phyloP scores from a whole-genome alignment of 2,113 vertebrate genomes.

The Mugil cephalus region DNA sequence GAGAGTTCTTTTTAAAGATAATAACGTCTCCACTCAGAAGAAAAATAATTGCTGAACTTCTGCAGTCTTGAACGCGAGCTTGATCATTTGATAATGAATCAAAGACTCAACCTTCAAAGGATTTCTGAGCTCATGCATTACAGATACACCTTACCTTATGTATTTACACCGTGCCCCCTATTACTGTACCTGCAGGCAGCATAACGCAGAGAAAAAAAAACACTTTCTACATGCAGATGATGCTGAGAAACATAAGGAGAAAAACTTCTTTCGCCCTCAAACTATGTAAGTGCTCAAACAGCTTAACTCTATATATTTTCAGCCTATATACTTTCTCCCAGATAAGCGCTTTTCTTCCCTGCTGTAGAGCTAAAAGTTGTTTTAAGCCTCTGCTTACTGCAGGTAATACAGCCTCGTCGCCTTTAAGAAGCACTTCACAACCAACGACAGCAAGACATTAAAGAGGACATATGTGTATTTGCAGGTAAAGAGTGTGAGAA shows the following conservation, averaged over 20 bases:
- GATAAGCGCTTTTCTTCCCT: conserved; percentile 30
- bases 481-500: not conserved
- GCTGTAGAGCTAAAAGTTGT: conserved; percentile 6
- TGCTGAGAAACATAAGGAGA: conserved; percentile 7
- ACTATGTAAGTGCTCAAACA: conserved; percentile 22
- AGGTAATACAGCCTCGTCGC: conserved; percentile 2
- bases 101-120: not conserved
- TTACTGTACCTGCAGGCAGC: conserved; percentile 1
- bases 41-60: not conserved
- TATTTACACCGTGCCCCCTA: not conserved
- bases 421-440: not conserved
- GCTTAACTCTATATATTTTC: conserved; percentile 1
- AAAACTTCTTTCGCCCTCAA: not conserved
- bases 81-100: no score
- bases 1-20: not conserved
- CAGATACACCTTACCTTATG: not conserved
- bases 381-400: not conserved
- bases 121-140: conserved; percentile 9
- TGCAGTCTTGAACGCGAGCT: not conserved
- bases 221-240: conserved; percentile 17
- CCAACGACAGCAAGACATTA: not conserved
- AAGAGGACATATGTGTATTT: not conserved
- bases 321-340: conserved; percentile 22
- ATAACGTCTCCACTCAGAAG: not conserved
- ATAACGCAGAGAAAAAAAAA: not conserved